A percentile compares a stretch with the other conserved stretches of the same genome.
These are phyloP conservation scores for Morelia viridis DNA, from an alignment of 2,797 vertebrate genomes.

Conservation along the genomic window DNA sequence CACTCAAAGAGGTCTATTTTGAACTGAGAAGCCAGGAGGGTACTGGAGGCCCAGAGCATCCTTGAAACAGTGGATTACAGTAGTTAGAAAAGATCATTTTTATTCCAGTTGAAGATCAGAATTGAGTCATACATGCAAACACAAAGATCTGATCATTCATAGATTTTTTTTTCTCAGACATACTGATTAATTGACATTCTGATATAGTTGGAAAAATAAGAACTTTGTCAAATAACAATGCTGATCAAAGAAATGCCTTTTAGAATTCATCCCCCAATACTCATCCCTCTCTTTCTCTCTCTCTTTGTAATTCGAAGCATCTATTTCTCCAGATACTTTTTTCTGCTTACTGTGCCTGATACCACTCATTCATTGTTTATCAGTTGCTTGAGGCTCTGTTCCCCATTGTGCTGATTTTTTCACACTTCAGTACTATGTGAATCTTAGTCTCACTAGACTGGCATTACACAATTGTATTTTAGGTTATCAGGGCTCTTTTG, in stretches of 20 bases:
- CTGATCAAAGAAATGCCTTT: constrained; percentile 3
- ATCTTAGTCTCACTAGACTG: background rate
- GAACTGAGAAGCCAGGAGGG: background rate
- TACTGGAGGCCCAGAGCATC: background rate
- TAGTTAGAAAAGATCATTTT: constrained; percentile 2
- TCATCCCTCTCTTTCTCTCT: background rate
- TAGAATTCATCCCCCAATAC: constrained; percentile 45
- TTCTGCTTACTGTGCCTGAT: constrained; percentile 43
- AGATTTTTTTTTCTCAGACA: background rate
- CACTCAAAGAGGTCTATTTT: background rate
- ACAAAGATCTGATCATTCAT: background rate
- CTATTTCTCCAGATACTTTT: constrained; percentile 25
- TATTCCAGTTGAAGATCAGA: constrained; percentile 6
- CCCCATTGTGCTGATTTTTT: constrained; percentile 19
- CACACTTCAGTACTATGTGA: background rate
- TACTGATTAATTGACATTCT: background rate
- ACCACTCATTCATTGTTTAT: constrained; percentile 50
- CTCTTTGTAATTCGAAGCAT: constrained; percentile 35
- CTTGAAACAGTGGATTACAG: background rate
- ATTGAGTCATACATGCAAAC: background rate
- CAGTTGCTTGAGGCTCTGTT: constrained; percentile 39
- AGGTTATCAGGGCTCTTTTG: background rate
- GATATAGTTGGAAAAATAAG: constrained; percentile 3
- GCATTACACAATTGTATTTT: background rate
- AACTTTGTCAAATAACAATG: background rate